phyloP scores from a whole-genome alignment of 2,888 invertebrate genomes.

The Drosophila nr. medialis region DNA sequence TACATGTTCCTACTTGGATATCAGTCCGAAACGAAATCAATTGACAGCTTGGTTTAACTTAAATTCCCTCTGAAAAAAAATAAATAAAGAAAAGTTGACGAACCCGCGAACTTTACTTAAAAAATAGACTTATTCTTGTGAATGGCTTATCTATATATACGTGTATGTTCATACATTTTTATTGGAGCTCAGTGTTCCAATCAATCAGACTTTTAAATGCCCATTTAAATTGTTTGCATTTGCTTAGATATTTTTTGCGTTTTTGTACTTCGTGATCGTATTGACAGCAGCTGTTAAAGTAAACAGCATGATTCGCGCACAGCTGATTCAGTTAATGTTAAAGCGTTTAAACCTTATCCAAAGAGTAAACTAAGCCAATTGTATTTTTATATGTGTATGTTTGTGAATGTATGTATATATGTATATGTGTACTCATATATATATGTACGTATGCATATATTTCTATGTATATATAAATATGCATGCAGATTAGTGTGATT shows the following conservation, averaged over 20 bases:
- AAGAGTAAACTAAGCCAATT: neutral
- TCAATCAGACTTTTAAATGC: neutral
- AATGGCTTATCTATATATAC: neutral
- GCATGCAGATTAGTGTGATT: conserved; percentile 30
- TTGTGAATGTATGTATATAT: neutral
- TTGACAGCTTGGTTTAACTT: neutral
- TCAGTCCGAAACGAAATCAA: neutral
- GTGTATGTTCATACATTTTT: neutral
- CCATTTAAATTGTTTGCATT: neutral
- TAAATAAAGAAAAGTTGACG: neutral
- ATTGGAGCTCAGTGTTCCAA: neutral
- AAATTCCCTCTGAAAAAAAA: too few species aligned
- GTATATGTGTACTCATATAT: neutral
- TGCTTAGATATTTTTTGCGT: neutral
- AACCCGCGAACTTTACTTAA: neutral
- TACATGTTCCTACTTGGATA: too few species aligned
- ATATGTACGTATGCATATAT: neutral
- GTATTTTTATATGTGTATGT: neutral
- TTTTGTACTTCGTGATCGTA: neutral
- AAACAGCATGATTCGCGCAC: conserved; percentile 1
- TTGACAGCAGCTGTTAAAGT: conserved; percentile 2
- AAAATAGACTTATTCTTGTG: neutral
- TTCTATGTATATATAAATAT: neutral
- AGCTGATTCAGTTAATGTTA: conserved; percentile 8
- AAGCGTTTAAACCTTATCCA: neutral